Evolutionary conservation across 2,888 invertebrate genomes (phyloP).

Genomic region (Archaeoteleia sp.): DNA sequence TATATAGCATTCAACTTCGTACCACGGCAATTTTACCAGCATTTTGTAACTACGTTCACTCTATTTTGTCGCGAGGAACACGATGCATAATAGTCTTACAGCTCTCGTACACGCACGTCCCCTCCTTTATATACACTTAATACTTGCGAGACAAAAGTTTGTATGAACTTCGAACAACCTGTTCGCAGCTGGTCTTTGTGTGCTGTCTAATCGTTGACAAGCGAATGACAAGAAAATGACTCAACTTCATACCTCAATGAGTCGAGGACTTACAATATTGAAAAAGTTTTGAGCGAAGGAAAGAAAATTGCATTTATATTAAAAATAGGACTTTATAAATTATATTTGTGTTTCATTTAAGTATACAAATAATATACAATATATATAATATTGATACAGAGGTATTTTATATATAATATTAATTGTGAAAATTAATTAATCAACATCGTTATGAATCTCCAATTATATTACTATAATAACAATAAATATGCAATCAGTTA

Average conservation of each 20-base stretch:
- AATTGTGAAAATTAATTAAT: no score
- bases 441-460: no score
- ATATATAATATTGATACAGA: no score
- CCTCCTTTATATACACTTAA: not conserved
- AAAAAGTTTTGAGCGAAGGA: no score
- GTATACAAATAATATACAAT: no score
- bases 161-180: constrained; percentile 1
- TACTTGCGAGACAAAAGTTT: constrained; percentile 4
- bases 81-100: constrained; percentile 6
- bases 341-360: no score
- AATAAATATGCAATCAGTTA: no score
- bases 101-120: not conserved
- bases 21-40: not conserved
- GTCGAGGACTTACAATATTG: no score
- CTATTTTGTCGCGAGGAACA: constrained; percentile 9
- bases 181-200: constrained; percentile 2
- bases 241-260: not conserved
- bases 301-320: no score
- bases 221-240: not conserved
- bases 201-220: constrained; percentile 10
- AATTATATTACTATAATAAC: no score
- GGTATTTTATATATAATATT: no score
- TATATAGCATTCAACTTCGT: not conserved
- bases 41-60: constrained; percentile 5
- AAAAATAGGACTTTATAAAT: no score